Conservation (phyloP, 2,888 invertebrate genomes). For the Conops quadrifasciatus region DNA sequence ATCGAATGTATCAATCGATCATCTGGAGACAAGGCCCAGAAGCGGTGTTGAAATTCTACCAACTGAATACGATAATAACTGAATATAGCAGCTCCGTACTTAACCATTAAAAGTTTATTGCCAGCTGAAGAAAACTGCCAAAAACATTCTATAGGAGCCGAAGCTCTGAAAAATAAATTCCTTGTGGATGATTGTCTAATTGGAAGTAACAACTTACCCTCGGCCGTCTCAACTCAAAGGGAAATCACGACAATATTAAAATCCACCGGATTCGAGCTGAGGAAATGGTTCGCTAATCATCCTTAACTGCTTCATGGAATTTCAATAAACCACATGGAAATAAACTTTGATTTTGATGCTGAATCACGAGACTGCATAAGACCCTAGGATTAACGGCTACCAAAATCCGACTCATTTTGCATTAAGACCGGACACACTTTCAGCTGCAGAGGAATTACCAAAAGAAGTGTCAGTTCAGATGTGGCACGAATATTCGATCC, state of each 20-base stretch:
- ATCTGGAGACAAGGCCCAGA: background rate
- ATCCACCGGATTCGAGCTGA: background rate
- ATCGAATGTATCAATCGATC: too few species aligned
- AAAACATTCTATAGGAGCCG: background rate
- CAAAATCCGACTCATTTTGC: background rate
- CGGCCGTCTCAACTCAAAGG: background rate
- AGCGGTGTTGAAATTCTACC: background rate
- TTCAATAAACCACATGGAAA: background rate
- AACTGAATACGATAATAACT: background rate
- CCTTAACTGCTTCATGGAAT: background rate
- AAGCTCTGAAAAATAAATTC: background rate
- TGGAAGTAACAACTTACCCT: background rate
- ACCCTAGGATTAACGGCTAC: background rate
- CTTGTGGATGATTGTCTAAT: conserved; percentile 1
- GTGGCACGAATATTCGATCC: background rate
- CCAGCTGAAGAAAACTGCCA: background rate
- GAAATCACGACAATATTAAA: background rate
- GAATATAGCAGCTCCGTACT: background rate
- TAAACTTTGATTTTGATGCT: background rate
- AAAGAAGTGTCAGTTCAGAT: background rate
- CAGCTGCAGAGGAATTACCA: background rate
- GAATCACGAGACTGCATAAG: background rate
- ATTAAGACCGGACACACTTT: too few species aligned
- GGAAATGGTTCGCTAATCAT: conserved; percentile 7
- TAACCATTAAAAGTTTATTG: background rate